These are phyloP conservation scores for Drymodes brunneopygia DNA, from an alignment of 2,113 vertebrate species.

Conservation along the genomic window DNA sequence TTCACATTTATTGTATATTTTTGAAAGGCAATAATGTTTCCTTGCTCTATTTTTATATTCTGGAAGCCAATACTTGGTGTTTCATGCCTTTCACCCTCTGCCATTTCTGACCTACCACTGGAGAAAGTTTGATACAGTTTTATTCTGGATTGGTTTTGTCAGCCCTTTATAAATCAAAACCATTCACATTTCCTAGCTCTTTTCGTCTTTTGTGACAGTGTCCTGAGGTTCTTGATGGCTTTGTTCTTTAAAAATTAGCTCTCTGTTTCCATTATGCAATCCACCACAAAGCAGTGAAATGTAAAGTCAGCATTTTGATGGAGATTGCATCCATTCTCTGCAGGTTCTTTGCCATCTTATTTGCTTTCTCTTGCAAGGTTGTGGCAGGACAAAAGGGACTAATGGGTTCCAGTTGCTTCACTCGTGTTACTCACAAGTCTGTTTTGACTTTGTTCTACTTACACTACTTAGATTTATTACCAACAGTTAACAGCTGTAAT, in stretches of 20 bases:
- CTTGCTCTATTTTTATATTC: neutral
- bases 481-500: neutral
- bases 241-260: neutral
- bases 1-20: neutral
- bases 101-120: rapidly evolving
- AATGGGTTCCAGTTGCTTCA: neutral
- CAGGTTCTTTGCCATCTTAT: neutral
- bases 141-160: neutral
- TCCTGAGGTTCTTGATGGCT: neutral
- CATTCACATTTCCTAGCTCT: neutral
- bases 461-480: neutral
- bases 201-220: neutral
- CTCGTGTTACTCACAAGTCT: neutral
- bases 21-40: neutral
- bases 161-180: neutral
- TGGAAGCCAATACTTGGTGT: neutral
- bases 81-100: rapidly evolving
- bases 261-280: neutral
- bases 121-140: neutral
- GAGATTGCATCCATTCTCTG: neutral
- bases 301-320: neutral
- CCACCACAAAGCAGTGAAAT: neutral
- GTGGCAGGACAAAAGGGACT: neutral
- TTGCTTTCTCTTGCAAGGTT: neutral
- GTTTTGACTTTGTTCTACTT: neutral